Base-by-base conservation (phyloP, 2,888 invertebrate species). In the Athrips mouffetella region DNA sequence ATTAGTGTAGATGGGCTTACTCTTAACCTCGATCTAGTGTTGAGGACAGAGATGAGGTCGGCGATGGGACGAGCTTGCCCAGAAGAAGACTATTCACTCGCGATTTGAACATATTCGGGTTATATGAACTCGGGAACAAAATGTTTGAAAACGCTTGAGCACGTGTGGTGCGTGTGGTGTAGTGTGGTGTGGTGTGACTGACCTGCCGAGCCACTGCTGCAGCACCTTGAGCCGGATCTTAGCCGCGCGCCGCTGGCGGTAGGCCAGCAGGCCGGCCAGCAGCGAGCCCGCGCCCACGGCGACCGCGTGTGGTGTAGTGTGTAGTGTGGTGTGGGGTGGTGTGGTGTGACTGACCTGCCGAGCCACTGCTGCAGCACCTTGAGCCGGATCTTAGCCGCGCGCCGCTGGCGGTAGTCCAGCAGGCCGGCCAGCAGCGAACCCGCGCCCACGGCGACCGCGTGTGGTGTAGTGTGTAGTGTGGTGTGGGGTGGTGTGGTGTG, bases 351-450 rank as follows among this genome's bases (percentile, higher is more conserved):
- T 0, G 47, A 31, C 44, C 46, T 31, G 7, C 30, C 2, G 1
- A 18, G 3, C 45, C 47, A 8, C 25, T 31, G 23, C 11, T 6
- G 41, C 29, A 13, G 11, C 3, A 30, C 6, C 13, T 13, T 13
- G 29, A 15, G 8, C 13, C 21, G 18, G 7, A 5, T 6, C 44
- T 44, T 30, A 16, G 27, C 41, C 8, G 16, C 45, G 15, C 27
- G 13, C 13, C 45, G 27, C n/a, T 10, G 13, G 21, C 10, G 44
- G 35, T 16, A 16, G 5, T 11, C 27, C 18, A 30, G 18, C 39
- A 30, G 15, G 20, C 27, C 42, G 21, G 39, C 25, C 49, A 33
- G 15, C 37, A 47, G 42, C 33, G 39, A 11, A n/a, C n/a, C n/a
- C n/a, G n/a, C n/a, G n/a, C n/a, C n/a, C n/a, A n/a, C n/a, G n/a